Base-by-base conservation (phyloP, 2,888 invertebrate species). In the Pachliopta kotzebuea region DNA sequence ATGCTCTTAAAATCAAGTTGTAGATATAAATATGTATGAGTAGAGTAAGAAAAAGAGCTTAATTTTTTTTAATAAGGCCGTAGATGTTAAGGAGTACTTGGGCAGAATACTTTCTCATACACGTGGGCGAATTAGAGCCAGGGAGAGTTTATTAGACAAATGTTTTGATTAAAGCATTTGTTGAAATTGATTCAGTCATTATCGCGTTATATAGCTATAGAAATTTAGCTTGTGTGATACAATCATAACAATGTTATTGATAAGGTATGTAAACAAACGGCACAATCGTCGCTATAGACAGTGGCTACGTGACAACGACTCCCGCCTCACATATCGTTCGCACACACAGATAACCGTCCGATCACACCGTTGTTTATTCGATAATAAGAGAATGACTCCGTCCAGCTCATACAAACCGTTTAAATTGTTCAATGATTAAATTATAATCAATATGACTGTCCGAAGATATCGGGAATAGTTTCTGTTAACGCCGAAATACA, bases 221-320 rank as follows among this genome's bases (percentile, higher is more conserved):
- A 50, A 4, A 59, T 52, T 65, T 74, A 77, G 76, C 83, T 74
- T 67, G 69, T 86, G 71, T 82, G 68, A 62, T 67, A 65, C 71
- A n/a, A 54, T 62, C 69, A 52, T 60, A 62, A 21, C 42, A 67
- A 61, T 86, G 85, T 88, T 88, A 87, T 88, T 88, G 90, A 90
- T 90, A 90, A 90, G 82, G 82, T 77, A 74, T 69, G 86, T 85
- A 88, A 89, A 90, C 72, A 72, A 65, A 71, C 74, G 77, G 72
- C 74, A 81, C 84, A 86, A 83, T 83, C 81, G 78, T 73, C 78
- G 56, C 56, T 55, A 60, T 56, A 55, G 24, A 52, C 74, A 76
- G 76, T 80, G 76, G 71, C 75, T 77, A 79, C 80, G 86, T 85
- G 90, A 88, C 90, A 87, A 86, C 85, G 88, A 86, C 88, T 88